Evolutionary conservation across 1,140 invertebrate species (phyloP).

Genomic region (Centruroides sculpturatus): DNA sequence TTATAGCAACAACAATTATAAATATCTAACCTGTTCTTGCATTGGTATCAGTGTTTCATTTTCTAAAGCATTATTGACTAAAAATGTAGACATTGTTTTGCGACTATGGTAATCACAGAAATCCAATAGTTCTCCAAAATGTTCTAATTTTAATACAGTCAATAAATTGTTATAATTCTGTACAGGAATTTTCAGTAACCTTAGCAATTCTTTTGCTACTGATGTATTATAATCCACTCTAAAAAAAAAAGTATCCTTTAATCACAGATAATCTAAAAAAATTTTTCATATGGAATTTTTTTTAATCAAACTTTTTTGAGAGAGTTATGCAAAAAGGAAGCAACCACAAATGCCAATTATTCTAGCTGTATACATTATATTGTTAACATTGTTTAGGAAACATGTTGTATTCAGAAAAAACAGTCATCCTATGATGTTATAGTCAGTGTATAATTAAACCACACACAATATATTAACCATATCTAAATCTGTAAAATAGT

Average conservation of each 20-base stretch:
- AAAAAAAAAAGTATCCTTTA: slow-evolving; percentile 12
- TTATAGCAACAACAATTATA: not conserved
- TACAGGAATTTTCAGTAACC: slow-evolving; percentile 84
- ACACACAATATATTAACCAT: too few relatives aligned
- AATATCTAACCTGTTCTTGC: slow-evolving; percentile 48
- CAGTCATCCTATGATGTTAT: too few relatives aligned
- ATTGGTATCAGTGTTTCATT: slow-evolving; percentile 76
- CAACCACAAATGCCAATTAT: too few relatives aligned
- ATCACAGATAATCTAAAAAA: too few relatives aligned
- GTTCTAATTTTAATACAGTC: slow-evolving; percentile 54
- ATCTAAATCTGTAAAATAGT: too few relatives aligned
- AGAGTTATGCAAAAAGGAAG: too few relatives aligned
- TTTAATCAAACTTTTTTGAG: too few relatives aligned
- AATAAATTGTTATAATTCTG: slow-evolving; percentile 89
- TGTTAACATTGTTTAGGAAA: too few relatives aligned
- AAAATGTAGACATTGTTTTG: slow-evolving; percentile 69
- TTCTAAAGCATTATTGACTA: slow-evolving; percentile 76
- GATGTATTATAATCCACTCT: slow-evolving; percentile 62
- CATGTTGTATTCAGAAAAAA: too few relatives aligned
- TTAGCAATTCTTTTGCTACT: slow-evolving; percentile 79
- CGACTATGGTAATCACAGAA: slow-evolving; percentile 82
- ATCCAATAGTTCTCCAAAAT: slow-evolving; percentile 70
- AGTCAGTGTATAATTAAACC: too few relatives aligned
- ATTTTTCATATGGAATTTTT: too few relatives aligned
- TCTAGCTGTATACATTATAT: too few relatives aligned